Conservation (phyloP, 2,888 invertebrate genomes). For the Eristalis intricaria region DNA sequence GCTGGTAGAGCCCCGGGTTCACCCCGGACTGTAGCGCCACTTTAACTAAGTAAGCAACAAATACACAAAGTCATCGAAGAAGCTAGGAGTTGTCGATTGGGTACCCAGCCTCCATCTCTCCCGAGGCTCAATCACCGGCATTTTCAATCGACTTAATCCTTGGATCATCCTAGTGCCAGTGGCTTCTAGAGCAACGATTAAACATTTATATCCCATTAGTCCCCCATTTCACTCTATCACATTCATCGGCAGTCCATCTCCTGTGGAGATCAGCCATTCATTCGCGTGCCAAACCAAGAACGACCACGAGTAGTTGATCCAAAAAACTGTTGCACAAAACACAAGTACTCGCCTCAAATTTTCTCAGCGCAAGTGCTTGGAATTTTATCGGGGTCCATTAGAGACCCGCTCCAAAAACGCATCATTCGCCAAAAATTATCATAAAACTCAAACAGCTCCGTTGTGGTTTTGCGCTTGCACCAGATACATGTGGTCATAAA, state of each 20-base stretch:
- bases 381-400: not conserved
- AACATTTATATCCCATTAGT: not conserved
- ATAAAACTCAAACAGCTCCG: slow-evolving; percentile 62
- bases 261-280: not conserved
- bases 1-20: no score
- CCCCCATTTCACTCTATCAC: not conserved
- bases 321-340: slow-evolving; percentile 5
- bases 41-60: no score
- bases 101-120: no score
- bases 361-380: not conserved
- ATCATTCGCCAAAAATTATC: slow-evolving; percentile 63
- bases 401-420: slow-evolving; percentile 23
- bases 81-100: no score
- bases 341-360: not conserved
- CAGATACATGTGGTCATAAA: slow-evolving; percentile 63
- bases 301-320: not conserved
- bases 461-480: slow-evolving; percentile 40
- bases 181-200: no score
- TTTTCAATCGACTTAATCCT: not conserved
- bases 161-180: not conserved
- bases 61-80: no score
- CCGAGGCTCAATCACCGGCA: no score
- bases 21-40: no score
- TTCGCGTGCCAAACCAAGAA: not conserved
- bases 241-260: not conserved